These are phyloP conservation scores for Sepiola atlantica DNA, from an alignment of 2,888 invertebrate genomes.

Conservation along the genomic window DNA sequence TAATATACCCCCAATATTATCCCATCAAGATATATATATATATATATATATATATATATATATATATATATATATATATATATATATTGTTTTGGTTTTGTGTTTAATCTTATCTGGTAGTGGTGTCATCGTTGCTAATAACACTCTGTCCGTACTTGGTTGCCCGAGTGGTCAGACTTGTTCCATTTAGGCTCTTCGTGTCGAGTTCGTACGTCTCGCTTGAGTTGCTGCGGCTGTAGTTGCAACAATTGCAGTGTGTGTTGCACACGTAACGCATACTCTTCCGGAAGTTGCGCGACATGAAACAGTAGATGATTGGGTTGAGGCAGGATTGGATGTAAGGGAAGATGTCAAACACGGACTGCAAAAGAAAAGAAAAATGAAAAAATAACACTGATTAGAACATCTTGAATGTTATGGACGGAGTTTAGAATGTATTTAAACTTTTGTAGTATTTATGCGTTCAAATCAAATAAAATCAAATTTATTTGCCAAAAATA, in stretches of 20 bases:
- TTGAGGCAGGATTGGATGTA: slow-evolving; percentile 68
- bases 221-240: background rate
- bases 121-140: slow-evolving; percentile 2
- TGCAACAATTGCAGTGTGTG: slow-evolving; percentile 34
- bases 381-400: too few relatives aligned
- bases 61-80: too few relatives aligned
- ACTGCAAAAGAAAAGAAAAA: slow-evolving; percentile 54
- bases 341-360: slow-evolving; percentile 63
- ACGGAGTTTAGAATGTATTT: too few relatives aligned
- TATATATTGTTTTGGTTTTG: background rate
- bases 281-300: slow-evolving; percentile 64
- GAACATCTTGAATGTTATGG: too few relatives aligned
- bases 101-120: background rate
- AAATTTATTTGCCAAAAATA: too few relatives aligned
- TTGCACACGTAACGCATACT: slow-evolving; percentile 55
- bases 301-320: slow-evolving; percentile 69
- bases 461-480: too few relatives aligned
- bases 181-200: background rate
- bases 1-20: background rate
- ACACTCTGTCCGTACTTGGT: slow-evolving; percentile 8
- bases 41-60: too few relatives aligned
- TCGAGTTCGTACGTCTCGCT: background rate
- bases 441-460: too few relatives aligned
- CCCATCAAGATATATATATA: background rate
- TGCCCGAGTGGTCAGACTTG: background rate